phyloP scores from a whole-genome alignment of 2,888 invertebrate species.

The Sisyra nigra region DNA sequence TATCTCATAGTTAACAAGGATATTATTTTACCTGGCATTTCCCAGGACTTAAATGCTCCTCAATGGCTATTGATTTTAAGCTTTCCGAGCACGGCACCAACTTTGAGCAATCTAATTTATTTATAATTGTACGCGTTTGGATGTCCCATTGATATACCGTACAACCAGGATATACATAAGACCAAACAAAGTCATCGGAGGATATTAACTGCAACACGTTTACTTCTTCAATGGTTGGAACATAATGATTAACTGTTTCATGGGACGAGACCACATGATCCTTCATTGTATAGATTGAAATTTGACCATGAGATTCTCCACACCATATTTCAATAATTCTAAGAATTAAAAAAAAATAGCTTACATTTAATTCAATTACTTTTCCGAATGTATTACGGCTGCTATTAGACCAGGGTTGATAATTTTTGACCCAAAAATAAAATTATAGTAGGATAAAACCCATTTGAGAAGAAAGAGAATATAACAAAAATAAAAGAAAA shows the following conservation, averaged over 20 bases:
- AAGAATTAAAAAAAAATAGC: constrained; percentile 10
- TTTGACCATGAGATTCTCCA: constrained; percentile 65
- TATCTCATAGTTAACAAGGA: neutral
- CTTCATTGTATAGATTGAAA: constrained; percentile 61
- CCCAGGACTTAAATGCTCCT: constrained; percentile 64
- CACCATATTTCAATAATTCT: constrained; percentile 70
- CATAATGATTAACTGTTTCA: constrained; percentile 45
- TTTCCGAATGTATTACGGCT: no score
- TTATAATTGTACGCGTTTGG: constrained; percentile 44
- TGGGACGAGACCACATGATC: constrained; percentile 58
- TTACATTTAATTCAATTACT: no score
- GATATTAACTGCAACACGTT: constrained; percentile 56
- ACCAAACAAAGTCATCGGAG: constrained; percentile 49
- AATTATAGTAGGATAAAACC: no score
- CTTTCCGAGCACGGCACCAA: constrained; percentile 85
- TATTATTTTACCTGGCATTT: constrained; percentile 45
- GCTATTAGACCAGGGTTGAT: no score
- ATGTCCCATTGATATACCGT: constrained; percentile 81
- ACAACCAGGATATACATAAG: constrained; percentile 76
- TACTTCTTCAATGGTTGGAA: constrained; percentile 38
- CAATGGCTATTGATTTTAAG: constrained; percentile 77
- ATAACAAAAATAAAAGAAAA: no score
- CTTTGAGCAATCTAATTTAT: constrained; percentile 80
- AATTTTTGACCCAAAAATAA: no score
- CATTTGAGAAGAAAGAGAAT: no score